Conservation (phyloP, 2,888 invertebrate species). For the Punctoribates punctum region DNA sequence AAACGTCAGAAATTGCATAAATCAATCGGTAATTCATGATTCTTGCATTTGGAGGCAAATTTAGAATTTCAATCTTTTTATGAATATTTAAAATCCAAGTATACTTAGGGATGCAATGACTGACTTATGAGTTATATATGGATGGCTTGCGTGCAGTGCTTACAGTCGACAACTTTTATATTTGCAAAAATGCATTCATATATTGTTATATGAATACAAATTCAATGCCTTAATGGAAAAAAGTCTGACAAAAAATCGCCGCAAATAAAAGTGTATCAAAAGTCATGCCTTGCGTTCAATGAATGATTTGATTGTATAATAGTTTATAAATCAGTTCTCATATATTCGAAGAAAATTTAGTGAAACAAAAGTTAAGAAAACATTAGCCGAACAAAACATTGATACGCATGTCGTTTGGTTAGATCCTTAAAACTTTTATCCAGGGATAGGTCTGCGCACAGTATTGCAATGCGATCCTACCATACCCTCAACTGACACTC, state of each 20-base stretch:
- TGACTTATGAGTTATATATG: slow-evolving; percentile 13
- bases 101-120: slow-evolving; percentile 11
- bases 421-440: not conserved
- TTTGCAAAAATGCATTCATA: not conserved
- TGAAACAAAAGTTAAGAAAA: slow-evolving; percentile 16
- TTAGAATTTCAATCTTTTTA: slow-evolving; percentile 20
- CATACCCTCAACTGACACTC: not conserved
- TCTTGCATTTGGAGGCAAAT: slow-evolving; percentile 20
- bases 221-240: not conserved
- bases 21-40: slow-evolving; percentile 35
- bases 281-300: not conserved
- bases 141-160: slow-evolving; percentile 23
- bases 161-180: slow-evolving; percentile 3
- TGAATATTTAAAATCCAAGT: slow-evolving; percentile 27
- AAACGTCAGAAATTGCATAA: slow-evolving; percentile 29
- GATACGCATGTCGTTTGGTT: slow-evolving; percentile 7
- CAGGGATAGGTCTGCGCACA: slow-evolving; percentile 14
- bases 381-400: not conserved
- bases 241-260: not conserved
- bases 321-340: slow-evolving; percentile 11
- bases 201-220: not conserved
- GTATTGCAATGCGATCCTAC: not conserved
- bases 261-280: not conserved
- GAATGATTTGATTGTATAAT: not conserved
- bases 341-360: not conserved